phyloP scores from a whole-genome alignment of 2,113 vertebrate genomes.

The Neofelis nebulosa region DNA sequence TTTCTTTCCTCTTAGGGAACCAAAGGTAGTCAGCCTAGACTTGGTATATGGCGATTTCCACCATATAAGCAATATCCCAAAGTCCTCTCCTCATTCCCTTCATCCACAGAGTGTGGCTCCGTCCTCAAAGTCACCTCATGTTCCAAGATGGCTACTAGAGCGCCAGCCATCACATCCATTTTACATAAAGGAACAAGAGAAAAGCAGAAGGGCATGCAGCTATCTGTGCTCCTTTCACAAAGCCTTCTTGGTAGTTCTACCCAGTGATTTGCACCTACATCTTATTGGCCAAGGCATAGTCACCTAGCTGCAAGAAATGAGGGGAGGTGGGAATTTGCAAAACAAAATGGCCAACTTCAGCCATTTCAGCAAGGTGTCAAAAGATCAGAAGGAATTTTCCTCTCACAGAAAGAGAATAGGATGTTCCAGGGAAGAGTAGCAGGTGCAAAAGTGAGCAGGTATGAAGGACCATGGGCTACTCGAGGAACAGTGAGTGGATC shows the following conservation, averaged over 20 bases:
- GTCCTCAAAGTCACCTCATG: not conserved
- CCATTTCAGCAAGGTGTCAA: not conserved
- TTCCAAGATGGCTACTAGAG: not conserved
- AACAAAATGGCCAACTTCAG: not conserved
- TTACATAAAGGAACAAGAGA: not conserved
- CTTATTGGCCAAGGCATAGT: not conserved
- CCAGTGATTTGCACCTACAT: not conserved
- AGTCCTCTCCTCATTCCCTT: not conserved
- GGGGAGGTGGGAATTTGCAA: not conserved
- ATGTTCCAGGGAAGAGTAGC: not conserved
- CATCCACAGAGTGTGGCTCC: not conserved
- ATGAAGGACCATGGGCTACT: not conserved
- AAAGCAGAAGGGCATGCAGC: not conserved
- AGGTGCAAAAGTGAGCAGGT: not conserved
- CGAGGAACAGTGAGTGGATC: not conserved
- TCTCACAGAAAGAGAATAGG: not conserved
- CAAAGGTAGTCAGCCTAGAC: not conserved
- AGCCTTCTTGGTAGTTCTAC: not conserved
- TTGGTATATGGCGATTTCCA: not conserved
- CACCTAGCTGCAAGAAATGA: not conserved
- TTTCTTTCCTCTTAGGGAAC: not conserved
- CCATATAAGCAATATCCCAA: not conserved
- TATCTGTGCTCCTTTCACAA: not conserved
- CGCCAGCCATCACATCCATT: not conserved
- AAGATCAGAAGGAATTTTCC: conserved; percentile 6